Base-by-base conservation (phyloP, 2,113 vertebrate species). In the Erythrolamprus reginae region DNA sequence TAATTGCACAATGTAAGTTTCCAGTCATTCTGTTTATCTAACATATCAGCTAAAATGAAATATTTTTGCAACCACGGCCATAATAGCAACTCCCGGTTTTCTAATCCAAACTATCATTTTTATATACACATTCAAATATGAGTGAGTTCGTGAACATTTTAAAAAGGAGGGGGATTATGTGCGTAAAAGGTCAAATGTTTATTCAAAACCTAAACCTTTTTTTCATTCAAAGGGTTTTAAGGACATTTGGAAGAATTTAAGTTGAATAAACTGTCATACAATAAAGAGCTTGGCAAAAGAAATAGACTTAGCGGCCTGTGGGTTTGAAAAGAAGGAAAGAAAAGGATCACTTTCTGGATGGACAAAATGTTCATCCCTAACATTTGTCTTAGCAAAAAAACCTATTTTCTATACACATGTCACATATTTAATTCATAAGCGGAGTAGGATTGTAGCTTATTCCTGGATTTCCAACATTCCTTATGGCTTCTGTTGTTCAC, bases 21-120 rank as follows among this genome's bases (percentile, higher is more conserved):
- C 93, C 93, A 89, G 92, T 84, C 92, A 53, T 58, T 84, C 4
- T 90, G 93, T 96, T 97, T 95, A 95, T 13, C 0, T 93, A 92
- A 96, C 89, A 93, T 91, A 89, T 93, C 92, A 94, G 48, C 58
- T 87, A 89, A 93, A 95, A 77, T 92, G 91, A 96, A 94, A 94
- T 95, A 94, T 95, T 96, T 96, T 95, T 92, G n/a, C 1, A 86
- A 90, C 48, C 19, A 21, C 55, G 52, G 82, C 92, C 92, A 50
- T 87, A 92, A 65, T 90, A 82, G 13, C 90, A 88, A 58, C 55
- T 91, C 55, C 84, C 38, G 65, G 51, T 56, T 90, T 86, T 3
- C 19, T 88, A 82, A 89, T 1, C 82, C 56, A 24, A 5, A 23
- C 2, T 70, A 33, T 45, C 50, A 19, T 7, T 48, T 87, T 93